Conservation (phyloP, 2,113 vertebrate genomes). For the Erinaceus europaeus region DNA sequence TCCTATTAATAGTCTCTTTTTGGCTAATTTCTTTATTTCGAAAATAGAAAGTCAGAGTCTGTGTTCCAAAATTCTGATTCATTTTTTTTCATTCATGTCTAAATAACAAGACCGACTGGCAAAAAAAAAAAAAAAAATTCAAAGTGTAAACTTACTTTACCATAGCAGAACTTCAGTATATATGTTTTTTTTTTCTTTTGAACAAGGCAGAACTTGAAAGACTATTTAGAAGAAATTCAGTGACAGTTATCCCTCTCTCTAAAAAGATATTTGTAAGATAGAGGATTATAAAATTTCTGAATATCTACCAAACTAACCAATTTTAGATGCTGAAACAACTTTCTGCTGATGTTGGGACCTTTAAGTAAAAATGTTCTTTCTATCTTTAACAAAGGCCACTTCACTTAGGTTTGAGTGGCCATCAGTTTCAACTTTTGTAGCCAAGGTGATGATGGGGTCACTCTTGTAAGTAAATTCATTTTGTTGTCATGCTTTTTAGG, state of each 20-base stretch:
- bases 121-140: background rate
- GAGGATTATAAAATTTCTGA: constrained; percentile 18
- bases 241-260: background rate
- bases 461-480: background rate
- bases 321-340: background rate
- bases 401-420: background rate
- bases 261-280: background rate
- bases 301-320: background rate
- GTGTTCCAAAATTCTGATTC: background rate
- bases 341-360: background rate
- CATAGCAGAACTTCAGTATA: background rate
- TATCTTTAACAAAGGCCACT: background rate
- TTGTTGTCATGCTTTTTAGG: background rate
- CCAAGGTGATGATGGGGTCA: background rate
- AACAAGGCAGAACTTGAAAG: constrained; percentile 13
- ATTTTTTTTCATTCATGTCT: background rate
- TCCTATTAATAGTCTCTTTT: background rate
- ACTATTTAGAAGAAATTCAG: background rate
- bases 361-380: background rate
- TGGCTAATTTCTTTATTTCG: background rate
- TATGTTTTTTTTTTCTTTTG: background rate
- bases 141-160: background rate
- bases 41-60: background rate
- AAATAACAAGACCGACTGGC: background rate
- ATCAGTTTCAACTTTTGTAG: background rate